These are phyloP conservation scores for Conus canariensis DNA, from an alignment of 2,888 invertebrate species.

Conservation along the genomic window DNA sequence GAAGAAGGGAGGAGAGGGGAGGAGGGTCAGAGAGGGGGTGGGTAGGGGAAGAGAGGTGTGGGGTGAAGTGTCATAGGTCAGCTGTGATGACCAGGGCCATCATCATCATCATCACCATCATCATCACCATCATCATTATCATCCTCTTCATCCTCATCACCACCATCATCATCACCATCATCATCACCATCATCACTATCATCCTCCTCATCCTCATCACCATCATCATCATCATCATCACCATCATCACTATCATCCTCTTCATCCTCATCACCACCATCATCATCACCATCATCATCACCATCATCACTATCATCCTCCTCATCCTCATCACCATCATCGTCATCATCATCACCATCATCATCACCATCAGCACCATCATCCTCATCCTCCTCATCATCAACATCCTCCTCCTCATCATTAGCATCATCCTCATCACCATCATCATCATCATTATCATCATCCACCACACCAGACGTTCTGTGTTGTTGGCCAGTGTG, in stretches of 20 bases:
- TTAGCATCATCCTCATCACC: neutral
- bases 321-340: conserved; percentile 29
- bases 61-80: too few species aligned
- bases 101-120: neutral
- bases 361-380: conserved; percentile 31
- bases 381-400: neutral
- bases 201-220: too few species aligned
- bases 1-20: too few species aligned
- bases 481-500: too few species aligned
- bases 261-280: too few species aligned
- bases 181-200: too few species aligned
- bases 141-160: neutral
- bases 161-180: too few species aligned
- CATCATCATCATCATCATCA: too few species aligned
- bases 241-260: too few species aligned
- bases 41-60: too few species aligned
- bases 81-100: neutral
- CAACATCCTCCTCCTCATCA: too few species aligned
- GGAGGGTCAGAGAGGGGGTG: rapidly evolving
- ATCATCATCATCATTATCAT: conserved; percentile 21
- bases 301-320: neutral
- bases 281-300: neutral
- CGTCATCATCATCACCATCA: conserved; percentile 31
- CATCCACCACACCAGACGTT: neutral
- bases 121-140: neutral